Evolutionary conservation across 2,888 invertebrate species (phyloP).

Genomic region (Nephrotoma guestfalica): DNA sequence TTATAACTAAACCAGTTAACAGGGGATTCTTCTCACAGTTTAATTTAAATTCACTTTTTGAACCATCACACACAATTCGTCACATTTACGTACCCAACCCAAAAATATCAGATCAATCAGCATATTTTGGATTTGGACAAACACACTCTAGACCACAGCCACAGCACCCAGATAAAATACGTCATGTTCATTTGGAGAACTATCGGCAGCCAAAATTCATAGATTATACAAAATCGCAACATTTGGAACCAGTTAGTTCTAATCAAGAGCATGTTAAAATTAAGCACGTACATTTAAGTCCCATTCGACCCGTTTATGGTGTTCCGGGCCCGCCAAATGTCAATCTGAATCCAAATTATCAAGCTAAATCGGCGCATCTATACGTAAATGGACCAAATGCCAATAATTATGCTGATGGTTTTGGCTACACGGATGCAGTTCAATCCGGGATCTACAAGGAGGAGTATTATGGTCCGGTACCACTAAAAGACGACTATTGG

Average conservation of each 20-base stretch:
- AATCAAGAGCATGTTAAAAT: neutral
- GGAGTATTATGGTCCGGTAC: constrained; percentile 38
- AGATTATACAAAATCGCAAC: constrained; percentile 3
- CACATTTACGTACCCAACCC: neutral
- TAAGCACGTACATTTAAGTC: constrained; percentile 4
- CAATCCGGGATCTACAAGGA: constrained; percentile 8
- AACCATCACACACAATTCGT: neutral
- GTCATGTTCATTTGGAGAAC: neutral
- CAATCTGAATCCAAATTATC: neutral
- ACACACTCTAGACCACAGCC: neutral
- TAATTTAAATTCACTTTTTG: neutral
- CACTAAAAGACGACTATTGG: constrained; percentile 23
- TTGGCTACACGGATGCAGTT: neutral
- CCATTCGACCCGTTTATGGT: constrained; percentile 11
- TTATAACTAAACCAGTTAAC: neutral
- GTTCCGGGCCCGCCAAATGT: constrained; percentile 1
- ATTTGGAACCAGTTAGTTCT: neutral
- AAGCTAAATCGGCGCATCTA: neutral
- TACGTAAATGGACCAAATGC: neutral
- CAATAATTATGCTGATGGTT: neutral
- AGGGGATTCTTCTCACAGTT: neutral
- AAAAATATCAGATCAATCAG: neutral
- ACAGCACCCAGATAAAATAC: neutral
- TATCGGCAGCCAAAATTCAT: neutral
- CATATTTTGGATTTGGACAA: neutral